Evolutionary conservation across 2,888 invertebrate genomes (phyloP), one percentile per base, ranked within the genome.

Genomic region (Drosophila yooni): DNA sequence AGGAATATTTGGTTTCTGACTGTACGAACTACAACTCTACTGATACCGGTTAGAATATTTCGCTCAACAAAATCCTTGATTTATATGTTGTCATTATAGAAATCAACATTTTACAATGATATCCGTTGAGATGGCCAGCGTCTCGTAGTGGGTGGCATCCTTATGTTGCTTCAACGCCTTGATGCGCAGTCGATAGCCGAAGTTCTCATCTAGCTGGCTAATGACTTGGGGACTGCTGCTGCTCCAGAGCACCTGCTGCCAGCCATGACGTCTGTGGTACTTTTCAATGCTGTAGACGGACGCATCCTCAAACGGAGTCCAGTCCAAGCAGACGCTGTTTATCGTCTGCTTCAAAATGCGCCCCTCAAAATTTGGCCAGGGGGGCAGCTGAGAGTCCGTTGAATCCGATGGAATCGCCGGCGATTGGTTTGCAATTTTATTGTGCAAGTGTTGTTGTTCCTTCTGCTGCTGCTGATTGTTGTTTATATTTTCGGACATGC

Each of bases 231-330:
- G 83, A 53, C 83, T 81, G 15, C 77, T 63, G 63, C 83, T 89
- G 15, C 77, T 91, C 93, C 93, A 93, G 36, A 84, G 90, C 56
- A 91, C 90, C 81, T 88, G 86, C 40, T 85, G 83, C 93, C 93
- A 93, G 60, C 90, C 91, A 50, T 74, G 73, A 6, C 80, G 82
- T 72, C 90, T 91, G 64, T 91, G 86, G 66, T 85, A 89, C 61
- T 84, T 86, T 79, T 93, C 92, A 57, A 93, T 83, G 81, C 91
- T 89, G 73, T 93, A 93, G 31, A 93, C 92, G 58, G 88, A 80
- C 29, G 90, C 90, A 67, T 74, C 69, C 11, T 71, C 67, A 31
- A 90, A 76, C 36, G 62, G 75, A 62, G 91, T 83, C 93, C 93
- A 93, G 29, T 84, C 74, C 53, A 93, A 69, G 66, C 82, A 79